Conservation (phyloP, 2,797 vertebrate genomes). For the Sebastes trivittatus region DNA sequence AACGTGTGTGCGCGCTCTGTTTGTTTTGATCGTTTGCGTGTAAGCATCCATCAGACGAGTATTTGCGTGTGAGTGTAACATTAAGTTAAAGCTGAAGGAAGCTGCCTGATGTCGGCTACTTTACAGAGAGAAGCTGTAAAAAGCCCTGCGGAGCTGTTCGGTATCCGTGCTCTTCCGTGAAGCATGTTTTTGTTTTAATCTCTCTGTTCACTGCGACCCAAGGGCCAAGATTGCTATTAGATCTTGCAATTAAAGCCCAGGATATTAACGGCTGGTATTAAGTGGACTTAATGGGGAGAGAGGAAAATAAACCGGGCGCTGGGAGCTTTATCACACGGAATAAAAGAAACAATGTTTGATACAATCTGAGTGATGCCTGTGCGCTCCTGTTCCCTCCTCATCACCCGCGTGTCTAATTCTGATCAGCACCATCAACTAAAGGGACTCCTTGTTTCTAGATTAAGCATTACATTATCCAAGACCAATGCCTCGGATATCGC, state of each 20-base stretch:
- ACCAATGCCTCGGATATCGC: not conserved
- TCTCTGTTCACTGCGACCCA: conserved; percentile 30
- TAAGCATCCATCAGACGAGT: not conserved
- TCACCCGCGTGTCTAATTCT: conserved; percentile 28
- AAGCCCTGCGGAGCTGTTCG: conserved; percentile 11
- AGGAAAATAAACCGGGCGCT: conserved; percentile 24
- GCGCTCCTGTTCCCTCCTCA: not conserved
- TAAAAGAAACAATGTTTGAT: conserved; percentile 27
- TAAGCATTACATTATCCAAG: conserved; percentile 22
- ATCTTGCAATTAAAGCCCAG: conserved; percentile 48
- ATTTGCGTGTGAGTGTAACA: not conserved
- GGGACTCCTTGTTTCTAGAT: conserved; percentile 32
- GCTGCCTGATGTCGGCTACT: conserved; percentile 18
- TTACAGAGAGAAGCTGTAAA: conserved; percentile 4
- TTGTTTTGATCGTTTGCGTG: conserved; percentile 21
- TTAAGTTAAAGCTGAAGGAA: conserved; percentile 1
- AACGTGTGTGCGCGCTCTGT: not conserved
- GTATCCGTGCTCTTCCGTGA: not conserved
- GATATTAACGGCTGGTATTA: conserved; percentile 45
- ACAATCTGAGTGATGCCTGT: conserved; percentile 13
- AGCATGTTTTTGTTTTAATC: conserved; percentile 44
- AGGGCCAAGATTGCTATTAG: conserved; percentile 40
- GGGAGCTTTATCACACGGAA: conserved; percentile 21
- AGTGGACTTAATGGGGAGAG: conserved; percentile 42
- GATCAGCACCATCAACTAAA: conserved; percentile 33